Evolutionary conservation across 2,888 invertebrate species (phyloP).

Genomic region (Macrosoma leucophasiata): DNA sequence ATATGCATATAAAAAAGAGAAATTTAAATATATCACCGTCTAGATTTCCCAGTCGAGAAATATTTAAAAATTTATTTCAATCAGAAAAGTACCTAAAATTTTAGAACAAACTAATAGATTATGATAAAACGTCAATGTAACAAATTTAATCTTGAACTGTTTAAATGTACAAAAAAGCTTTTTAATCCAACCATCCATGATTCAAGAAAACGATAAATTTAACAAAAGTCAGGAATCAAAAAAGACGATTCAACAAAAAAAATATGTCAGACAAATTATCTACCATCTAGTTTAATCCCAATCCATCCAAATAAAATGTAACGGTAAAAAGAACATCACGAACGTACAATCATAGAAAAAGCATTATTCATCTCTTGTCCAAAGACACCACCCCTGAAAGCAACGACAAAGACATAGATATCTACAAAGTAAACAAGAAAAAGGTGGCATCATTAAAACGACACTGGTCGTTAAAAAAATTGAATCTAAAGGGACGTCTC

Average conservation of each 20-base stretch:
- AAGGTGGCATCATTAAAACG: slow-evolving; percentile 58
- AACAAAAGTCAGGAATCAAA: not conserved
- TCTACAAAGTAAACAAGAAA: slow-evolving; percentile 62
- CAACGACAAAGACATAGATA: slow-evolving; percentile 55
- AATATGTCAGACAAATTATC: slow-evolving; percentile 44
- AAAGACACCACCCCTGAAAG: slow-evolving; percentile 57
- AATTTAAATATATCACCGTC: too few species aligned
- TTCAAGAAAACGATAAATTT: too few species aligned
- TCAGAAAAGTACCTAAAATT: too few species aligned
- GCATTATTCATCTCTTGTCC: slow-evolving; percentile 56
- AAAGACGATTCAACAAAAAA: slow-evolving; percentile 25
- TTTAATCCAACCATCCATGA: too few species aligned
- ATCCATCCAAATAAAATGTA: slow-evolving; percentile 34
- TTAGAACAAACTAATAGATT: too few species aligned
- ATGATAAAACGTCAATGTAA: too few species aligned
- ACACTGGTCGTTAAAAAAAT: slow-evolving; percentile 48
- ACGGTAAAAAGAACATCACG: slow-evolving; percentile 45
- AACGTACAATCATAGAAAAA: slow-evolving; percentile 42
- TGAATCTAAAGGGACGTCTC: slow-evolving; percentile 30
- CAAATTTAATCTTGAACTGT: too few species aligned
- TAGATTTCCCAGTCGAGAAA: too few species aligned
- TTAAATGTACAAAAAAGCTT: too few species aligned
- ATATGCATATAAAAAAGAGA: too few species aligned
- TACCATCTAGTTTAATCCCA: slow-evolving; percentile 24
- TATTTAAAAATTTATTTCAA: too few species aligned